Base-by-base conservation (phyloP, 2,888 invertebrate genomes). In the Sminthurides aquaticus region DNA sequence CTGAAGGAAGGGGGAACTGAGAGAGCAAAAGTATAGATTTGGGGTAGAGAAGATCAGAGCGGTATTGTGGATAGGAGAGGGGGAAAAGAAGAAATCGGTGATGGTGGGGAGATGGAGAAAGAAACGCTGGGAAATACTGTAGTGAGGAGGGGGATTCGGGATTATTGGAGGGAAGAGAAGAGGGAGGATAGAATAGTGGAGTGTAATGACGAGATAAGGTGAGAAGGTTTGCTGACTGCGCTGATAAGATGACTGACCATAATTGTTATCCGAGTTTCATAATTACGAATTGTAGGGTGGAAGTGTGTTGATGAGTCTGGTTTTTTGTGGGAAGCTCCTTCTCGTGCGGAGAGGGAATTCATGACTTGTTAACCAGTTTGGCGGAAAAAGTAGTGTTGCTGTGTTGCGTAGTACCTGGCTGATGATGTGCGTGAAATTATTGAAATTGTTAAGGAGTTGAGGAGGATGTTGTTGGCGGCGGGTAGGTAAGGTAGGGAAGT, bases 211-310 rank as follows among this genome's bases (percentile, higher is more conserved):
- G 43, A 5, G 43, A 34, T 34, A 34, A 34, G 43, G 43, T 34
- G 43, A 34, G 43, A 34, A 34, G 56, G 56, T 56, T 56, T 56
- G 56, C 56, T 56, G 25, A 26, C 24, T 26, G 58, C 58, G 29
- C 58, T 58, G 34, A 34, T 57, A 57, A 18, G 28, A 60, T 60
- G 48, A 43, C 49, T 60, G 62, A 62, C 62, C 62, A 61, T 65
- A 60, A 64, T 64, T 64, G 64, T 59, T 64, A 58, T 64, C 55
- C 54, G 60, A 66, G 62, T 57, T 66, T 66, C 27, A 49, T 66
- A 66, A 66, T 66, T 66, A 66, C 66, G 43, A 66, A 66, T 66
- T 62, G 43, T 15, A 34, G 5, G 43, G 58, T 28, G 28, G 34
- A 58, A 58, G 34, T 43, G 58, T 34, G 22, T 22, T 55, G 61